phyloP scores from a whole-genome alignment of 2,888 invertebrate species.

The Drosophila putrida region DNA sequence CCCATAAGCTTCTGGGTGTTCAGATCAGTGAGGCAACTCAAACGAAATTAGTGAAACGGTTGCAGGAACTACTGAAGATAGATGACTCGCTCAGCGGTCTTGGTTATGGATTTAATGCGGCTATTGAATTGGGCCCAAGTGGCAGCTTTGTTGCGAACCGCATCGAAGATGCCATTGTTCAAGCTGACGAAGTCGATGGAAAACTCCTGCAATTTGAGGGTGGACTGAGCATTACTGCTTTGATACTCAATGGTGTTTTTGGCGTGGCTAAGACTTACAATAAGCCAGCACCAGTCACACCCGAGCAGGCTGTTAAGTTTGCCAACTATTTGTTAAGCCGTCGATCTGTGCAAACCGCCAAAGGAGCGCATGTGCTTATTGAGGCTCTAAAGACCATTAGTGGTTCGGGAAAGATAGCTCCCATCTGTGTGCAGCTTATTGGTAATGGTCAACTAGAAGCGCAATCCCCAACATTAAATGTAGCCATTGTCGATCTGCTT shows the following conservation, averaged over 20 bases:
- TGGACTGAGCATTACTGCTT: conserved; percentile 92
- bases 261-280: conserved; percentile 88
- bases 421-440: conserved; percentile 92
- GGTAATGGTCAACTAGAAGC: conserved; percentile 92
- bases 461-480: conserved; percentile 90
- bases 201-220: conserved; percentile 96
- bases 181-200: conserved; percentile 97
- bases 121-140: conserved; percentile 89
- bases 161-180: conserved; percentile 96
- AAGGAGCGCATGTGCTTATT: conserved; percentile 93
- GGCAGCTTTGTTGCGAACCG: conserved; percentile 90
- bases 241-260: conserved; percentile 87
- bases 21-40: conserved; percentile 89
- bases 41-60: conserved; percentile 89
- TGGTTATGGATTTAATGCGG: conserved; percentile 93
- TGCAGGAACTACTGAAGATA: conserved; percentile 92
- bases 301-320: conserved; percentile 94
- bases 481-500: conserved; percentile 91
- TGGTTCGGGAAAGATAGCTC: conserved; percentile 90
- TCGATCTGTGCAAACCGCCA: conserved; percentile 94
- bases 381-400: conserved; percentile 89
- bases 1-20: conserved; percentile 89
- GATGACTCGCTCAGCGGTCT: conserved; percentile 93
- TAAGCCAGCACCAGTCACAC: conserved; percentile 89
- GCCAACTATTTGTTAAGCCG: conserved; percentile 95